Evolutionary conservation across 2,888 invertebrate species (phyloP), one percentile per base, ranked within the genome.

Genomic region (Ichneumoninae sp.): DNA sequence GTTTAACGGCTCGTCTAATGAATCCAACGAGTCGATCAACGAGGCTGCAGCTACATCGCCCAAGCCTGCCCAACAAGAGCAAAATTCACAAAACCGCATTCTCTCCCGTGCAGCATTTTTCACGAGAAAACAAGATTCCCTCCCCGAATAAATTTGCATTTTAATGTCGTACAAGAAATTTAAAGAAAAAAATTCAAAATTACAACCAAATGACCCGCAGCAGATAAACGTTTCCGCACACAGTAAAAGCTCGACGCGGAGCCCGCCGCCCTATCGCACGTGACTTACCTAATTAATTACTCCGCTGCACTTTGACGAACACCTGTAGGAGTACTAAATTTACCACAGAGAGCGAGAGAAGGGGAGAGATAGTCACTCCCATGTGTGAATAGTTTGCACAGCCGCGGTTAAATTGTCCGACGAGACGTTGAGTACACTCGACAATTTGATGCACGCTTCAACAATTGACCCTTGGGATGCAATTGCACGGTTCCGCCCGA

Each of bases 251-350:
- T 22, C 16, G 10, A 40, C 7, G 33, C 65, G 6, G n/a, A 36
- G 8, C 6, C 36, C 65, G n/a, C 8, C 26, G n/a, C 47, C 57
- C n/a, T 47, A 40, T 26, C 10, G n/a, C 63, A 63, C 47, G 74
- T 63, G 74, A 74, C 33, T 44, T 19, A 26, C 74, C 47, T 44
- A 47, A 74, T 74, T 74, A 16, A 74, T 74, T 26, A 30, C 30
- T 33, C 60, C 8, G 30, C n/a, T 19, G 3, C 4, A 47, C 63
- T 74, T 74, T 74, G 74, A 63, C 60, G 63, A 74, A 74, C 74
- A 74, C 74, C 74, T 74, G 74, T 74, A 63, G 74, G 74, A 74
- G 63, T 44, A 63, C 63, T 19, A 47, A 74, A 74, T 74, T 73
- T 26, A 26, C 60, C 44, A 19, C 54, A 36, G 54, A 36, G 52